Conservation (phyloP, 30 jellyfish, hydroid and myxozoan species). For the Clytia hemisphaerica region DNA sequence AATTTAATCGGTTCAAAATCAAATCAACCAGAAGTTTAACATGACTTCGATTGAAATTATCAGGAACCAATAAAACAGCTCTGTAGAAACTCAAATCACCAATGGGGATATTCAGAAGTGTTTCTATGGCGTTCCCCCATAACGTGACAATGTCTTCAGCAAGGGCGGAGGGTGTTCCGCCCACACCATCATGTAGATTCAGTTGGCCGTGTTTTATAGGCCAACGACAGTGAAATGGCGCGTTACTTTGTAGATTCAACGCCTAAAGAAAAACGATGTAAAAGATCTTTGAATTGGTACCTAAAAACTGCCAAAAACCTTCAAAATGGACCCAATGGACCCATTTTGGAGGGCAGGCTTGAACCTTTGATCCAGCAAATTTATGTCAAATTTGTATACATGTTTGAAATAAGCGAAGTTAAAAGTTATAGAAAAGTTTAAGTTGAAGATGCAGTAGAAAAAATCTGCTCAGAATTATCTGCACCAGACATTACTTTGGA, state of each 20-base stretch:
- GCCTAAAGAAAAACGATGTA: conserved; percentile 40
- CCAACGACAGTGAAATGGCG: conserved; percentile 79
- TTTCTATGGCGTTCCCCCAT: conserved; percentile 92
- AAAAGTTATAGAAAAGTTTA: no score
- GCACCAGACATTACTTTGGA: no score
- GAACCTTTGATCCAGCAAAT: no score
- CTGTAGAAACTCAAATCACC: conserved; percentile 77
- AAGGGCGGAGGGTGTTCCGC: conserved; percentile 78
- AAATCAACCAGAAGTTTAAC: conserved; percentile 57
- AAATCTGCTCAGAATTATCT: no score
- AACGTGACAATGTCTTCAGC: conserved; percentile 68
- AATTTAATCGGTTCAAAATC: conserved; percentile 60
- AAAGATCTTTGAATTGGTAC: no score
- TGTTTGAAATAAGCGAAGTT: no score
- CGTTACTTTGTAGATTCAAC: conserved; percentile 74
- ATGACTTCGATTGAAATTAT: conserved; percentile 63
- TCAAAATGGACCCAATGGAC: no score
- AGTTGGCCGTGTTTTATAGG: conserved; percentile 77
- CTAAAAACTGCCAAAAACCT: no score
- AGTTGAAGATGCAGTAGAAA: no score
- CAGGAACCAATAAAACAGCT: conserved; percentile 88
- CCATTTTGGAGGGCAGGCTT: no score
- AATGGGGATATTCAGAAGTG: conserved; percentile 79
- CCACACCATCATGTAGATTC: conserved; percentile 71
- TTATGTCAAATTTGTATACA: no score